phyloP scores from a whole-genome alignment of 2,797 vertebrate genomes.

The Acipenser transmontanus region DNA sequence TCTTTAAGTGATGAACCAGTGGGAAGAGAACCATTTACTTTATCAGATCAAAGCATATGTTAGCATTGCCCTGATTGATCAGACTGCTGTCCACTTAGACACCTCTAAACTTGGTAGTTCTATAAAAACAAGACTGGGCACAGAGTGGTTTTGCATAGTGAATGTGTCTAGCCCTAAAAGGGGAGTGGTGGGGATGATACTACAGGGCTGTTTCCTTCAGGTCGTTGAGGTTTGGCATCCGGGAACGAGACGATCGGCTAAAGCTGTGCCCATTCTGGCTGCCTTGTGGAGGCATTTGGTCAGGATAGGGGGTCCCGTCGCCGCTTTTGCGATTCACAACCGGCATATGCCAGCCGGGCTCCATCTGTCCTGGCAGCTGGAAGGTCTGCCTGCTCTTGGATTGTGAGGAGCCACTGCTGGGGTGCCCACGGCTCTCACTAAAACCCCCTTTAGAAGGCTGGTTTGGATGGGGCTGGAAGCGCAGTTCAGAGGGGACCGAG shows the following conservation, averaged over 20 bases:
- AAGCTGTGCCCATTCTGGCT: slow-evolving; percentile 90
- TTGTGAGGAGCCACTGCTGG: slow-evolving; percentile 56
- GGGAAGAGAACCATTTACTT: no score
- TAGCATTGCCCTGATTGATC: no score
- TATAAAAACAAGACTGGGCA: no score
- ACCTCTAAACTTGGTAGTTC: no score
- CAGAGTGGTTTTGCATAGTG: no score
- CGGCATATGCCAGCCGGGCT: slow-evolving; percentile 82
- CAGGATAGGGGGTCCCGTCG: slow-evolving; percentile 84
- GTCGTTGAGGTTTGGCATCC: slow-evolving; percentile 95
- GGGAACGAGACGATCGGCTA: slow-evolving; percentile 77
- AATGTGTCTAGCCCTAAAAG: slow-evolving; percentile 56
- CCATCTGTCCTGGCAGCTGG: slow-evolving; percentile 77
- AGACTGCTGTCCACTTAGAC: no score
- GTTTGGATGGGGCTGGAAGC: slow-evolving; percentile 82
- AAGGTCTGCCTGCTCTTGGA: slow-evolving; percentile 80
- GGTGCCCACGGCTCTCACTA: slow-evolving; percentile 72
- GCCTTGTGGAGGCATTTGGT: slow-evolving; percentile 83
- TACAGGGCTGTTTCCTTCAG: slow-evolving; percentile 97
- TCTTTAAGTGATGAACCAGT: no score
- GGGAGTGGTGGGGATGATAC: slow-evolving; percentile 18
- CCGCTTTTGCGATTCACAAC: slow-evolving; percentile 64
- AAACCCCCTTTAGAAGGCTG: slow-evolving; percentile 78
- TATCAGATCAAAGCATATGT: no score
- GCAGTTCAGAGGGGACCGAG: slow-evolving; percentile 70